phyloP scores from a whole-genome alignment of 2,797 vertebrate species.

The Amblyraja radiata region DNA sequence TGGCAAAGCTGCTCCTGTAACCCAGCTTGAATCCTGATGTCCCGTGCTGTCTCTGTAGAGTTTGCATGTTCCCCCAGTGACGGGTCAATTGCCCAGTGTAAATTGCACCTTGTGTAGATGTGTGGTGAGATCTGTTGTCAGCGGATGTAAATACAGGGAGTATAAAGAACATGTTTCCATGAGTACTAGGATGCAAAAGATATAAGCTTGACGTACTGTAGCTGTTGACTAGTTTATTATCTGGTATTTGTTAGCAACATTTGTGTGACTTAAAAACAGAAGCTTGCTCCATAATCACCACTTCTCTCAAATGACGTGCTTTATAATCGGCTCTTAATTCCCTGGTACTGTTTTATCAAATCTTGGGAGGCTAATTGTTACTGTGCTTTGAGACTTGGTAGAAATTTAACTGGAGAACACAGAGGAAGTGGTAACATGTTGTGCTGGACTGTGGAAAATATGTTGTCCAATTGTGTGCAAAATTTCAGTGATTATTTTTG shows the following conservation, averaged over 20 bases:
- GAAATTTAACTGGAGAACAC: not conserved
- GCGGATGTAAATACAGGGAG: no score
- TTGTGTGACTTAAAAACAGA: not conserved
- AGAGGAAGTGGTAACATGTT: not conserved
- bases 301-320: not conserved
- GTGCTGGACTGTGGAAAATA: not conserved
- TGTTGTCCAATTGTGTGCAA: not conserved
- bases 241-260: not conserved
- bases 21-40: no score
- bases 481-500: not conserved
- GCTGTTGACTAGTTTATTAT: not conserved
- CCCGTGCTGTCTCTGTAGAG: no score
- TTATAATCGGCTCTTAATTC: not conserved
- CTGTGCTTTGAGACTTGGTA: not conserved
- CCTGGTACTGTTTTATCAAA: not conserved
- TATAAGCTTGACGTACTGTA: not conserved
- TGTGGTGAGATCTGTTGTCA: no score
- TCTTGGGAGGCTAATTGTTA: slow-evolving; percentile 18
- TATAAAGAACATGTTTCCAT: no score
- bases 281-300: not conserved
- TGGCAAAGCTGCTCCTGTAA: no score
- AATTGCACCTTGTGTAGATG: no score
- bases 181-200: no score
- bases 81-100: no score
- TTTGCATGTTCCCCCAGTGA: not conserved